A percentile compares a stretch with the other conserved stretches of the same genome.
phyloP scores from a whole-genome alignment of 53 echinoderm and acorn worm species.

The Apostichopus leukothele region DNA sequence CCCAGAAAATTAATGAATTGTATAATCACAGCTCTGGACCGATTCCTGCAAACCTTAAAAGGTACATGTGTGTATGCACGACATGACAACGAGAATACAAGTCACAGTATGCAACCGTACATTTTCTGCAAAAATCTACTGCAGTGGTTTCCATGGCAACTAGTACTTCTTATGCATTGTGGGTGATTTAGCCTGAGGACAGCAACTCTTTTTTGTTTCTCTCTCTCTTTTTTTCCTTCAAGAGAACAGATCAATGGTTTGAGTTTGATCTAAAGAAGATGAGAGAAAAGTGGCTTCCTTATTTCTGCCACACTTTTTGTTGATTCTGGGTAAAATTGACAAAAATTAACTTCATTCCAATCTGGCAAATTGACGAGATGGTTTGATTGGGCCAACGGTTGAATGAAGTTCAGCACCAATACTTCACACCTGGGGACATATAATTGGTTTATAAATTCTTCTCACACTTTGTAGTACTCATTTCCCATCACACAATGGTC shows the following conservation, averaged over 20 bases:
- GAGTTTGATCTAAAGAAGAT: background rate
- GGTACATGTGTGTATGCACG: too few relatives aligned
- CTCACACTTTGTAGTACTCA: background rate
- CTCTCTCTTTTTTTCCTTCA: background rate
- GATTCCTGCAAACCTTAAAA: too few relatives aligned
- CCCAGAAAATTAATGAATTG: too few relatives aligned
- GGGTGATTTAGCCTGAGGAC: background rate
- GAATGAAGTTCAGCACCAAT: background rate
- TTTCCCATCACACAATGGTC: background rate
- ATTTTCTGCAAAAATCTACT: too few relatives aligned
- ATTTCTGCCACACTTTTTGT: background rate
- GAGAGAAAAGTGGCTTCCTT: background rate
- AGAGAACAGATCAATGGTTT: background rate
- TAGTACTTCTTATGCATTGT: background rate
- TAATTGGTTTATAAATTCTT: background rate
- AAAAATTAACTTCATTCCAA: slow-evolving; percentile 15
- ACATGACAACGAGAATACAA: too few relatives aligned
- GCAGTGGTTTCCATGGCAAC: background rate
- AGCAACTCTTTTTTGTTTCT: background rate
- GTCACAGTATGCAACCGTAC: too few relatives aligned
- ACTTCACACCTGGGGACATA: background rate
- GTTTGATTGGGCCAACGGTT: background rate
- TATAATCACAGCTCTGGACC: too few relatives aligned
- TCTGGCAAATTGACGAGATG: slow-evolving; percentile 7
- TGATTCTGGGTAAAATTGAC: background rate